phyloP scores from a whole-genome alignment of 2,888 invertebrate genomes.

The Drosophila hawaiiensis region DNA sequence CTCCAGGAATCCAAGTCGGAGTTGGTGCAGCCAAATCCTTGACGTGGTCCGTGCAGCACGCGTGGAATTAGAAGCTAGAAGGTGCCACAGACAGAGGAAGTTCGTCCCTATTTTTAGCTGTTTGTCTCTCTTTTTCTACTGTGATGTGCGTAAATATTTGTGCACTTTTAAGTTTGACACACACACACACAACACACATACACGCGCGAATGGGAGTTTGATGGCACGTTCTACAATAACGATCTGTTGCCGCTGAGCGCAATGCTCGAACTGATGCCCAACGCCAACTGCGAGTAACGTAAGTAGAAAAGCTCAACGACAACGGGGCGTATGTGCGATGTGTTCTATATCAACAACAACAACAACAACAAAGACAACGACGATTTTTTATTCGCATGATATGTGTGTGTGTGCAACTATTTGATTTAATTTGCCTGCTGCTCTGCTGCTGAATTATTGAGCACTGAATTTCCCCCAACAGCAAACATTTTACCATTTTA shows the following conservation, averaged over 20 bases:
- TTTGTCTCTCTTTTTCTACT: conserved; percentile 3
- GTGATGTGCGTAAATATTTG: conserved; percentile 51
- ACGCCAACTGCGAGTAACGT: conserved; percentile 56
- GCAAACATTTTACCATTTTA: neutral
- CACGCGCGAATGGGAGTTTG: neutral
- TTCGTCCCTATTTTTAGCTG: neutral
- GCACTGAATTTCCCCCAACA: conserved; percentile 21
- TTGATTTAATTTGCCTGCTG: conserved; percentile 73
- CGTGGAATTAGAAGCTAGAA: conserved; percentile 66
- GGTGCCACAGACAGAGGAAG: conserved; percentile 62
- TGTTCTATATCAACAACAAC: conserved; percentile 40
- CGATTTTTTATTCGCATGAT: conserved; percentile 72
- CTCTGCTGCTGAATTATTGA: conserved; percentile 63
- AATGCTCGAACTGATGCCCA: conserved; percentile 72
- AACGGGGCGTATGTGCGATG: conserved; percentile 82
- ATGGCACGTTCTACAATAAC: conserved; percentile 28
- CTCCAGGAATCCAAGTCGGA: conserved; percentile 30
- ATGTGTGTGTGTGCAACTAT: conserved; percentile 57
- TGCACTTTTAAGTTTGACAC: conserved; percentile 38
- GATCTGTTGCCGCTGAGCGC: conserved; percentile 73
- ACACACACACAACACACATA: conserved; percentile 9
- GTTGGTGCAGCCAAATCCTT: conserved; percentile 60
- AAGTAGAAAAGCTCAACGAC: conserved; percentile 65
- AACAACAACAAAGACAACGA: conserved; percentile 2
- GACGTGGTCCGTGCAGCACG: conserved; percentile 67